These are phyloP conservation scores for Pseudopipra pipra DNA, from an alignment of 2,113 vertebrate species.

Conservation along the genomic window DNA sequence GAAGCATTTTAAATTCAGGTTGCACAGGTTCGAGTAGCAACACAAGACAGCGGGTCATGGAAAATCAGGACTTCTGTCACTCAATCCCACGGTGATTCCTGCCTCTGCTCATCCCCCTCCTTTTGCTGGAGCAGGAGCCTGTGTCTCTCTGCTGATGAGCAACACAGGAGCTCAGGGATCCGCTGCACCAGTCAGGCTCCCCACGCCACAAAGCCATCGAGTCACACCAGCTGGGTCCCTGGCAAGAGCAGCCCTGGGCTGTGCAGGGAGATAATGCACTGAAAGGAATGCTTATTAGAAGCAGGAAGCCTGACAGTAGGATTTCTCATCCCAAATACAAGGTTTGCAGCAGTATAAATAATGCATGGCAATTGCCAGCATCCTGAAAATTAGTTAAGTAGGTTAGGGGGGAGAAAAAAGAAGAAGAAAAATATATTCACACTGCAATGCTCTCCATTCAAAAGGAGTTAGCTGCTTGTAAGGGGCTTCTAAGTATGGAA, in stretches of 20 bases:
- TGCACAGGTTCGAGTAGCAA: not conserved
- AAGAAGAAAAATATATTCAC: not conserved
- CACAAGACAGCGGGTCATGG: not conserved
- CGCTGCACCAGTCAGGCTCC: constrained; percentile 2
- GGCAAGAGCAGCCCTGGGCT: constrained; percentile 59
- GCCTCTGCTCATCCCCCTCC: not conserved
- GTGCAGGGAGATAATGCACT: not conserved
- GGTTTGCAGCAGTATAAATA: constrained; percentile 58
- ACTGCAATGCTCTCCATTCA: not conserved
- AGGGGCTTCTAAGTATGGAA: not conserved
- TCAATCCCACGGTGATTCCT: not conserved
- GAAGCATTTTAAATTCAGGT: constrained; percentile 17
- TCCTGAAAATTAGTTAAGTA: constrained; percentile 55
- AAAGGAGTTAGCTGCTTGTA: not conserved
- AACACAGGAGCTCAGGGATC: not conserved
- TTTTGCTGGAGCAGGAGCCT: not conserved
- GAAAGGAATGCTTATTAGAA: constrained; percentile 56
- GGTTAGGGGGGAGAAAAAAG: not conserved
- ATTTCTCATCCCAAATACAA: constrained; percentile 34
- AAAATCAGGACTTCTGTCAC: constrained; percentile 27
- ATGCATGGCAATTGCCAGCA: constrained; percentile 45
- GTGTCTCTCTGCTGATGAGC: constrained; percentile 38
- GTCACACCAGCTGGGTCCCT: constrained; percentile 57
- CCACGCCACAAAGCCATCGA: constrained; percentile 21
- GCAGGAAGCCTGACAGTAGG: constrained; percentile 27